Evolutionary conservation across 2,113 vertebrate genomes (phyloP).

Genomic region (Blennius ocellaris): DNA sequence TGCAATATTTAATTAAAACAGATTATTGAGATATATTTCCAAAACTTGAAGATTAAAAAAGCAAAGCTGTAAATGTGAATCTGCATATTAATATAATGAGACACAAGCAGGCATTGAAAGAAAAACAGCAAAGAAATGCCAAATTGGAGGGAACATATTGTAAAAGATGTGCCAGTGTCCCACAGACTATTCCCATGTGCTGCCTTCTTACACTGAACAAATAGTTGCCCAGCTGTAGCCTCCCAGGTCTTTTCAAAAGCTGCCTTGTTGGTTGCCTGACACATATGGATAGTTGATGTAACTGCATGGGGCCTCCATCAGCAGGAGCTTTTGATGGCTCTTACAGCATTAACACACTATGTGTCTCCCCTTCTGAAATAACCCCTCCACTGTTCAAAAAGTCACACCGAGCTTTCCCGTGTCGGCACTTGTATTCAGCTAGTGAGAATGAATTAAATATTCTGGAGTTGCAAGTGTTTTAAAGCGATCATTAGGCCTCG

Average conservation of each 20-base stretch:
- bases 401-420: slow-evolving; percentile 12
- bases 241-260: not conserved
- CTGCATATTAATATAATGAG: not conserved
- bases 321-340: slow-evolving; percentile 42
- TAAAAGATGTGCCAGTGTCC: not conserved
- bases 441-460: slow-evolving; percentile 64
- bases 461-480: slow-evolving; percentile 24
- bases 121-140: not conserved
- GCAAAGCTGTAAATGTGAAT: slow-evolving; percentile 10
- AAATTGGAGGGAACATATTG: not conserved
- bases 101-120: not conserved
- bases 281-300: slow-evolving; percentile 15
- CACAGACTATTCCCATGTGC: not conserved
- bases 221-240: not conserved
- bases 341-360: slow-evolving; percentile 21
- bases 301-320: slow-evolving; percentile 19
- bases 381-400: slow-evolving; percentile 28
- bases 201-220: not conserved
- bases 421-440: slow-evolving; percentile 6
- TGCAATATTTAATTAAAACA: not conserved
- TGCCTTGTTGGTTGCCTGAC: slow-evolving; percentile 1
- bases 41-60: not conserved
- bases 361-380: slow-evolving; percentile 24
- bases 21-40: not conserved
- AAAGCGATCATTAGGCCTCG: slow-evolving; percentile 29